Conservation (phyloP, 2,888 invertebrate genomes). For the Scrobipalpa atriplicella region DNA sequence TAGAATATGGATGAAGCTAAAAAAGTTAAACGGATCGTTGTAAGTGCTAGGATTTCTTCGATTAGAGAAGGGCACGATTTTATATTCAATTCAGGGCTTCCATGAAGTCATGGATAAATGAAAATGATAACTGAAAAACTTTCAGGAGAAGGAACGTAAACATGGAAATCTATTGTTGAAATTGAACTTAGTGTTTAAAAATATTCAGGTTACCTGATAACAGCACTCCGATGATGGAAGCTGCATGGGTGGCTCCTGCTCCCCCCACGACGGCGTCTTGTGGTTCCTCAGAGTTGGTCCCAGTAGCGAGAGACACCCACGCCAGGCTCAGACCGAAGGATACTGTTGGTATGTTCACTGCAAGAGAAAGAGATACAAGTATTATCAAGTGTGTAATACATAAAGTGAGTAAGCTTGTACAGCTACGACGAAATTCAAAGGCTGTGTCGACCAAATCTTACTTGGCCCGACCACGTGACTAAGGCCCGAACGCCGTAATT, state of each 20-base stretch:
- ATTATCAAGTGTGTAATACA: neutral
- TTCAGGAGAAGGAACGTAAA: no score
- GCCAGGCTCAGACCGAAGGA: slow-evolving; percentile 67
- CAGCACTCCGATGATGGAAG: slow-evolving; percentile 57
- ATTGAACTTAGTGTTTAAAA: no score
- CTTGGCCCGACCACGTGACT: no score
- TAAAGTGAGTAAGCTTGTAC: no score
- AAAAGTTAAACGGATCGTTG: no score
- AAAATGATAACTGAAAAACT: neutral
- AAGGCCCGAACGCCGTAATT: no score
- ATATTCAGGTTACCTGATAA: slow-evolving; percentile 35
- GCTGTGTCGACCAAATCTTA: no score
- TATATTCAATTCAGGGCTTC: neutral
- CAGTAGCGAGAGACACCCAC: slow-evolving; percentile 67
- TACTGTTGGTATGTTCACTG: slow-evolving; percentile 65
- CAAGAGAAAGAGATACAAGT: slow-evolving; percentile 24
- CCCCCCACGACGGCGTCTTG: slow-evolving; percentile 42
- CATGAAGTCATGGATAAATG: neutral
- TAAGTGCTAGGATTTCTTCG: neutral
- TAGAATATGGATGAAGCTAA: neutral
- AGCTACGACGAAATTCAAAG: no score
- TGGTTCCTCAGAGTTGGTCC: slow-evolving; percentile 35
- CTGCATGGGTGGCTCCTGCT: slow-evolving; percentile 52
- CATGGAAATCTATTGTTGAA: no score
- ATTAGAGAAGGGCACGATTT: neutral